Evolutionary conservation across 2,888 invertebrate genomes (phyloP), one percentile per base, ranked within the genome.

Genomic region (Paralinhomoeus sp.): DNA sequence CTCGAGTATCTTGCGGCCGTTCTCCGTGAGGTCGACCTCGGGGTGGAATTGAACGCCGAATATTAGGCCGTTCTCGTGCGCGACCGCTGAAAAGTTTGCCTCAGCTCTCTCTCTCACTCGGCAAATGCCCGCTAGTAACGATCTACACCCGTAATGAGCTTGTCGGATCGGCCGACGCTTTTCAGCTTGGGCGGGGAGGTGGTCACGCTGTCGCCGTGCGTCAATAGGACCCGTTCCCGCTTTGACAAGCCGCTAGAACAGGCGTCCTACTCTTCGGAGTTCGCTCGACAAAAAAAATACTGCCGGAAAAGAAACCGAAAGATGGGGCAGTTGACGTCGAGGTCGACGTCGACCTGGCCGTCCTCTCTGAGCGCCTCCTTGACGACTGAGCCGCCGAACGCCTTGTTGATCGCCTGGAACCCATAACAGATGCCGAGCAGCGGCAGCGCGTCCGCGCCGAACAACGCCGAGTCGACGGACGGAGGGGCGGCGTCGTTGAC

Each of bases 1-100:
- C 49, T 77, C 76, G 57, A 97, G 67, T 76, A 99, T 93, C 58
- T 75, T 72, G 37, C 15, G 77, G 48, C 91, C 91, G 62, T 84
- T 78, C 17, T 75, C 73, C 1, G 91, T 87, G 57, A 97, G 74
- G 64, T 93, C 91, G 52, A 97, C 82, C 72, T 97, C 93, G 0
- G 93, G 97, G 66, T 97, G 97, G 67, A 97, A 97, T 70, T 97
- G 97, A 49, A 97, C 80, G 24, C 93, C 97, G 62, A 85, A 91
- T 46, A 89, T 72, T 44, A 79, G 74, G 64, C 78, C 71, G 62
- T 80, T 78, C 60, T 89, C 87, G 69, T 83, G 82, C 57, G 80
- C 79, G 57, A 97, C 80, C 45, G 80, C 91, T 31, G 40, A 12
- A 3, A 31, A 9, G 34, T 13, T 39, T 24, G 20, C 9, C n/a